Conservation (phyloP, 64 coral and sea anemone genomes). For the Pachyseris speciosa region DNA sequence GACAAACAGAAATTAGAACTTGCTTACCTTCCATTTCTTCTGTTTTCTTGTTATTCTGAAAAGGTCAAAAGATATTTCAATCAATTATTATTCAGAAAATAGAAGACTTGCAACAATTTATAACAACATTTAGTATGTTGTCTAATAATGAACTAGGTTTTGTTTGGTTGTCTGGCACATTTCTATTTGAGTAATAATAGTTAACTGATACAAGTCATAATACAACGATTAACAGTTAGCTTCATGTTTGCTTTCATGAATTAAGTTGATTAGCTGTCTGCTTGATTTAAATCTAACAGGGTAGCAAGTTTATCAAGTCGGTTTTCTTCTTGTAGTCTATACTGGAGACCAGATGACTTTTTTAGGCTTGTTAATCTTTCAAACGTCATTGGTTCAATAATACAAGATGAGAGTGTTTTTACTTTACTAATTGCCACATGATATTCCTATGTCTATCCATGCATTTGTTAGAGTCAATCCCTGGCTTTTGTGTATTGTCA, state of each 20-base stretch:
- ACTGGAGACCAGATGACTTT: neutral
- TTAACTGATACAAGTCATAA: neutral
- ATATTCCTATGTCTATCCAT: conserved; percentile 26
- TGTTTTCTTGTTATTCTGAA: neutral
- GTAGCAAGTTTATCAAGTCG: neutral
- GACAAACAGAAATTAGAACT: neutral
- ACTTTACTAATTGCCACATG: conserved; percentile 34
- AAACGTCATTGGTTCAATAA: neutral
- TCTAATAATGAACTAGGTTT: neutral
- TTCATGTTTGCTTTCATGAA: neutral
- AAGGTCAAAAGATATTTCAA: neutral
- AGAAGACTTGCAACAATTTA: neutral
- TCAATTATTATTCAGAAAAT: neutral
- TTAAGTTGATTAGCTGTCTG: neutral
- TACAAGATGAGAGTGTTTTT: neutral
- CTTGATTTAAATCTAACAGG: neutral
- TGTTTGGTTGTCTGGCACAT: neutral
- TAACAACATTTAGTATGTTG: neutral
- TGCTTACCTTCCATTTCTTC: conserved; percentile 15
- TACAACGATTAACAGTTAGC: neutral
- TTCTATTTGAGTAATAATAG: neutral
- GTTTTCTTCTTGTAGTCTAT: neutral
- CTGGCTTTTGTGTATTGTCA: conserved; percentile 56
- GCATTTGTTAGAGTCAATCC: conserved; percentile 30
- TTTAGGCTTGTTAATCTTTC: neutral